These are phyloP conservation scores for Cinclus cinclus DNA, from an alignment of 2,113 vertebrate genomes.

Conservation along the genomic window DNA sequence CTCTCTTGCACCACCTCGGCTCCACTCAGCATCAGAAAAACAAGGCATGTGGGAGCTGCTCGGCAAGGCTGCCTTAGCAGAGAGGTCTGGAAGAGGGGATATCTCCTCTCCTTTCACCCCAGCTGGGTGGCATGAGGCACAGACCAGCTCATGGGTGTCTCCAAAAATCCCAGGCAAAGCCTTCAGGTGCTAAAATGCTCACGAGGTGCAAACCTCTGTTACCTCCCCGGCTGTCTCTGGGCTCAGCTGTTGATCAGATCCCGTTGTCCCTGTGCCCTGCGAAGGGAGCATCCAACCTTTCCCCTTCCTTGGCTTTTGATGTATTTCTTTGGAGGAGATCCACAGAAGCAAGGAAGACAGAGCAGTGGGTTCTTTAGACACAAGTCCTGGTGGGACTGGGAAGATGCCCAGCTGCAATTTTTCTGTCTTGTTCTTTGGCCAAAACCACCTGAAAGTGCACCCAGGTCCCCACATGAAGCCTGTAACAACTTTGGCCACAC, in stretches of 20 bases:
- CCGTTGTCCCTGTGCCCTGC: fast-evolving
- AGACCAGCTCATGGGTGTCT: background rate
- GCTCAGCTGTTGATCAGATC: background rate
- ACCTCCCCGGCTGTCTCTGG: fast-evolving
- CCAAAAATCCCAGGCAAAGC: background rate
- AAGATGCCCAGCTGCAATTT: background rate
- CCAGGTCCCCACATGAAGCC: background rate
- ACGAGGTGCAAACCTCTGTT: background rate
- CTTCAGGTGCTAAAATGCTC: fast-evolving
- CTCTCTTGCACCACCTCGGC: slow-evolving; percentile 54
- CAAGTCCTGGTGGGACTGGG: background rate
- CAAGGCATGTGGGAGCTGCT: slow-evolving; percentile 11
- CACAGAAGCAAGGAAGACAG: background rate
- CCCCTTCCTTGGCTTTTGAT: background rate
- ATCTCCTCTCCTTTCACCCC: background rate
- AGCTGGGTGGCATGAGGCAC: background rate
- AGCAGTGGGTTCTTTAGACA: background rate
- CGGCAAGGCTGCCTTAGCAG: background rate
- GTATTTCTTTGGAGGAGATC: background rate
- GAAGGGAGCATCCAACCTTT: background rate
- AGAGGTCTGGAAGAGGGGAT: background rate
- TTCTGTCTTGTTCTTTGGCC: background rate
- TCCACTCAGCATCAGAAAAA: slow-evolving; percentile 26
- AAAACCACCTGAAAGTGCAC: fast-evolving
- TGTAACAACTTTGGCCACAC: background rate